Evolutionary conservation across 2,797 vertebrate species (phyloP).

Genomic region (Knipowitschia caucasica): DNA sequence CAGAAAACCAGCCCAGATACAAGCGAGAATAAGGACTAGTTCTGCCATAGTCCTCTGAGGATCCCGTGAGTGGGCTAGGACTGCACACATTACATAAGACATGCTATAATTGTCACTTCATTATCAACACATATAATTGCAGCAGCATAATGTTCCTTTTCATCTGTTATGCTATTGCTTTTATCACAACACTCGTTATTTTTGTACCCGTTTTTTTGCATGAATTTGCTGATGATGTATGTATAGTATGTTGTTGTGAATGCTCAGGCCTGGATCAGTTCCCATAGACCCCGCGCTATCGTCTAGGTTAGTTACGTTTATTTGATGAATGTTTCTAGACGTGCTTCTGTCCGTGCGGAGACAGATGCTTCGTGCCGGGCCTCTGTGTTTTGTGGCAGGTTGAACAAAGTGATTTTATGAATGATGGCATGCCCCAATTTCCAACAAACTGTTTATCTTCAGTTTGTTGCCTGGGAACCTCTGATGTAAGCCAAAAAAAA

Average conservation of each 20-base stretch:
- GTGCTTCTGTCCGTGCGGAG: conserved; percentile 33
- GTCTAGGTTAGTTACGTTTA: conserved; percentile 18
- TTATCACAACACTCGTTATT: conserved; percentile 14
- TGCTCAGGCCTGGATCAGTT: background rate
- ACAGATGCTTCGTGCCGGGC: conserved; percentile 42
- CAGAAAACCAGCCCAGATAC: no score
- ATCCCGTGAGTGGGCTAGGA: background rate
- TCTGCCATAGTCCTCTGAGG: conserved; percentile 13
- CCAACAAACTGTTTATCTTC: conserved; percentile 69
- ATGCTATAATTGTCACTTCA: conserved; percentile 1
- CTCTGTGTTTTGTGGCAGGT: conserved; percentile 30
- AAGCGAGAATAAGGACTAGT: conserved; percentile 10
- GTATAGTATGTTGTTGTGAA: background rate
- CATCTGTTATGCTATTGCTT: conserved; percentile 22
- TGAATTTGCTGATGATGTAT: background rate
- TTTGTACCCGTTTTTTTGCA: background rate
- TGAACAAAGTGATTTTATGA: conserved; percentile 44
- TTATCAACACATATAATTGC: conserved; percentile 11
- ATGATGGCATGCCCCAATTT: conserved; percentile 47
- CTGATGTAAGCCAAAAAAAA: conserved; percentile 54
- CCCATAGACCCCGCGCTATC: conserved; percentile 3
- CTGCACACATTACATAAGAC: conserved; percentile 10
- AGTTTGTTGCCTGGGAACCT: conserved; percentile 40
- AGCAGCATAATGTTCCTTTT: conserved; percentile 7
- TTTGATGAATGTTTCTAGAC: conserved; percentile 43